Conservation (phyloP, 2,797 vertebrate genomes). For the Darevskia mixta region DNA sequence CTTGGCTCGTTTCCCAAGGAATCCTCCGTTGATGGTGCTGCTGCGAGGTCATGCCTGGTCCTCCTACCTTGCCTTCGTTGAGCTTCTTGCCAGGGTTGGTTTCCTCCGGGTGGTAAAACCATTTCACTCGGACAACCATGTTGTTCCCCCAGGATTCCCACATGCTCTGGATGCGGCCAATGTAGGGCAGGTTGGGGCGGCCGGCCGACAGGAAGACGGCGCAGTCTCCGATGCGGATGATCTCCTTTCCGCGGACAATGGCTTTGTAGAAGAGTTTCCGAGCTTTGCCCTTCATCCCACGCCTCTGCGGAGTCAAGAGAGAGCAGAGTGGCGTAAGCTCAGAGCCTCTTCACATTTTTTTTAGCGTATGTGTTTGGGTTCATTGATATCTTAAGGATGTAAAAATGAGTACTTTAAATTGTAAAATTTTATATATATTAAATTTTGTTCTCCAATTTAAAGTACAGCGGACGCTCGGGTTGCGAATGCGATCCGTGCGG, state of each 20-base stretch:
- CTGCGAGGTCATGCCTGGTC: not conserved
- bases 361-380: too few relatives aligned
- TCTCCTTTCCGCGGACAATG: slow-evolving; percentile 95
- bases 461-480: too few relatives aligned
- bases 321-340: fast-evolving
- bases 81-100: slow-evolving; percentile 97
- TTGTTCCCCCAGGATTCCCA: slow-evolving; percentile 99
- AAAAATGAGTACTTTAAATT: too few relatives aligned
- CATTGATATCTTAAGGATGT: too few relatives aligned
- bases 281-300: slow-evolving; percentile 98
- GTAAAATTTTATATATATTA: too few relatives aligned
- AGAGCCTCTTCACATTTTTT: too few relatives aligned
- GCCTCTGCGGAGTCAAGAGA: slow-evolving; percentile 81
- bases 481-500: too few relatives aligned
- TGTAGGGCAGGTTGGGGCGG: slow-evolving; percentile 97
- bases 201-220: slow-evolving; percentile 97
- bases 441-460: too few relatives aligned
- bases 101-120: slow-evolving; percentile 99
- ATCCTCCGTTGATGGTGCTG: too few relatives aligned
- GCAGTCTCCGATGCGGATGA: slow-evolving; percentile 97
- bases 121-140: slow-evolving; percentile 99
- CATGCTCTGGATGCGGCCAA: slow-evolving; percentile 99
- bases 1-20: not conserved
- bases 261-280: slow-evolving; percentile 99
- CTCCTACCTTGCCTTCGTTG: slow-evolving; percentile 93